These are phyloP conservation scores for Mobula birostris DNA, from an alignment of 2,113 vertebrate species.

Conservation along the genomic window DNA sequence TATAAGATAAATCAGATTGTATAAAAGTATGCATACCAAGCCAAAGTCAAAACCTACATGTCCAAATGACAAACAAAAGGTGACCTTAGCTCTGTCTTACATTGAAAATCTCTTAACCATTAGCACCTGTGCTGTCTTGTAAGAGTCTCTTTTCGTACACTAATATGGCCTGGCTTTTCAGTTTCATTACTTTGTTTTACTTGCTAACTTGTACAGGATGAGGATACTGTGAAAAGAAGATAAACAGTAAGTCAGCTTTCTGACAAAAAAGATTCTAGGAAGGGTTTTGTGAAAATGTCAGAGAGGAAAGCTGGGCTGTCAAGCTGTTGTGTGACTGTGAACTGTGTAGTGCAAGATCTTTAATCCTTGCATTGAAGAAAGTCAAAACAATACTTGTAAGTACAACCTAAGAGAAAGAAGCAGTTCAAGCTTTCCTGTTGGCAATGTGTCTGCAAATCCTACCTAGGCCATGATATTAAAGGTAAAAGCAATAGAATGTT, in stretches of 20 bases:
- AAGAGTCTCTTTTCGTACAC: background rate
- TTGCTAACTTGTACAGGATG: background rate
- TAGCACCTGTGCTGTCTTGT: constrained; percentile 2
- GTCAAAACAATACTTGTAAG: background rate
- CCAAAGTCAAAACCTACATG: background rate
- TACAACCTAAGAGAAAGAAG: constrained; percentile 10
- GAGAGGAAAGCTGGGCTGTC: background rate
- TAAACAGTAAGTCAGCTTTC: constrained; percentile 19
- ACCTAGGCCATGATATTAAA: background rate
- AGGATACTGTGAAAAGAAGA: background rate
- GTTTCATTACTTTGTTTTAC: background rate
- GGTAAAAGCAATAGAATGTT: background rate
- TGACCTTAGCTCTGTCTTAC: constrained; percentile 28
- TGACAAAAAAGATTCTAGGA: background rate
- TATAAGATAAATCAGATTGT: constrained; percentile 19
- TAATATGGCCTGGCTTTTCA: background rate
- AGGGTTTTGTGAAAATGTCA: constrained; percentile 28
- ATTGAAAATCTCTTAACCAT: background rate
- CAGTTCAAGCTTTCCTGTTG: background rate
- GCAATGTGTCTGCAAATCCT: background rate
- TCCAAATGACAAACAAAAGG: background rate
- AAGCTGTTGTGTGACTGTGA: background rate
- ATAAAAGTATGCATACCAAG: background rate
- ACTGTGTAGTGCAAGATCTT: background rate
- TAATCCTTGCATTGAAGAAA: background rate